These are phyloP conservation scores for Phalera bucephala DNA, from an alignment of 2,888 invertebrate species.

Conservation along the genomic window DNA sequence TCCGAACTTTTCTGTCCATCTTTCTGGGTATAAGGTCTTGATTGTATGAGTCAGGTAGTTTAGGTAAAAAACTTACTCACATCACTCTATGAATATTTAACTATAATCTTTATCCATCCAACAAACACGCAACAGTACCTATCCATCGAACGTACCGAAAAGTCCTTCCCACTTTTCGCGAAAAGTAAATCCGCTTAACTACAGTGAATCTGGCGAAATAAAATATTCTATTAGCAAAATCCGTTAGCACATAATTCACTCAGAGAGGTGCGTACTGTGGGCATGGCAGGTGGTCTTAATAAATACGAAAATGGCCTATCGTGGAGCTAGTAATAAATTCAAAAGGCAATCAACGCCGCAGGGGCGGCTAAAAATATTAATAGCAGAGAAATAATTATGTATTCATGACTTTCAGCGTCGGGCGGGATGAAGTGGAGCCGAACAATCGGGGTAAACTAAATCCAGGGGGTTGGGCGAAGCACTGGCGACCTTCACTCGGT, in stretches of 20 bases:
- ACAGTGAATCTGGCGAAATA: conserved; percentile 60
- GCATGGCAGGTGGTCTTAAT: conserved; percentile 81
- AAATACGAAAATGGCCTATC: conserved; percentile 80
- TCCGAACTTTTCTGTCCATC: too few relatives aligned
- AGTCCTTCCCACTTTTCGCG: conserved; percentile 33
- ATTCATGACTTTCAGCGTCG: conserved; percentile 72
- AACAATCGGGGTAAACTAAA: conserved; percentile 54
- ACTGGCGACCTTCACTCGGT: conserved; percentile 21
- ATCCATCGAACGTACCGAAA: too few relatives aligned
- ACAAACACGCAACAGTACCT: too few relatives aligned
- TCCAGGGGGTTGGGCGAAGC: conserved; percentile 50
- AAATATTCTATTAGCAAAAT: conserved; percentile 81
- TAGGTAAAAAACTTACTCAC: too few relatives aligned
- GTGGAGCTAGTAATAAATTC: conserved; percentile 80
- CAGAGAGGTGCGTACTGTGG: conserved; percentile 57
- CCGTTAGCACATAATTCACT: conserved; percentile 74
- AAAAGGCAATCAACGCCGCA: conserved; percentile 82
- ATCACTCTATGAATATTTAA: too few relatives aligned
- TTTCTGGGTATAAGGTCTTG: too few relatives aligned
- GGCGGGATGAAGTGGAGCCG: conserved; percentile 42
- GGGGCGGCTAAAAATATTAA: conserved; percentile 81
- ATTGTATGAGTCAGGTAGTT: too few relatives aligned
- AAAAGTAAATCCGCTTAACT: conserved; percentile 59
- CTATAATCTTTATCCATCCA: too few relatives aligned
- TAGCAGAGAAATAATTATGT: conserved; percentile 80